Percentiles rank a stretch among this genome's conserved stretches.
Evolutionary conservation across 2,797 vertebrate genomes (phyloP).

Genomic region (Acrossocheilus wenchowensis): DNA sequence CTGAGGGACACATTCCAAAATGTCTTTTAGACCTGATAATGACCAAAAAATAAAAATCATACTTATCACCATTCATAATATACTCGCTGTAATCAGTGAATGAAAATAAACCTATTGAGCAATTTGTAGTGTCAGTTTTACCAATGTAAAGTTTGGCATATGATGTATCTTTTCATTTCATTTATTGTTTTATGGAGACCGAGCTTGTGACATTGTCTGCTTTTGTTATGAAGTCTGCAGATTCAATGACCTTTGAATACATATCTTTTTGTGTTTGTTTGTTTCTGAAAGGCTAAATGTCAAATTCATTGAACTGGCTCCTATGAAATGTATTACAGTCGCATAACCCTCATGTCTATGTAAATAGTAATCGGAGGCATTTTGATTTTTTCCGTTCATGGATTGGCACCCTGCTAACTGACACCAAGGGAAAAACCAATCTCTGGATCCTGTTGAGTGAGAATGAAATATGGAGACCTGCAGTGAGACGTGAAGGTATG

Average conservation of each 20-base stretch:
- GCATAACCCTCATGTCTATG: constrained; percentile 50
- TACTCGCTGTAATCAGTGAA: neutral
- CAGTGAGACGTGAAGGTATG: constrained; percentile 21
- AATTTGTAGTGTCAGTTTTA: neutral
- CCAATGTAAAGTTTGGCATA: neutral
- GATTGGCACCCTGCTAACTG: neutral
- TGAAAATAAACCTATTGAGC: neutral
- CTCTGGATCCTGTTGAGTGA: constrained; percentile 14
- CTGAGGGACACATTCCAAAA: constrained; percentile 70
- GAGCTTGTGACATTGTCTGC: neutral
- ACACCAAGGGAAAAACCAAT: constrained; percentile 35
- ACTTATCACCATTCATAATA: neutral
- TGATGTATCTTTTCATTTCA: neutral
- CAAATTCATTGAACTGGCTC: constrained; percentile 18
- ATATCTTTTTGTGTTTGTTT: neutral
- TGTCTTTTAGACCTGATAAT: constrained; percentile 74
- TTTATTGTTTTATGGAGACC: neutral
- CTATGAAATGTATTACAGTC: constrained; percentile 10
- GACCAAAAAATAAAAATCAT: neutral
- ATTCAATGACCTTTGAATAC: constrained; percentile 13
- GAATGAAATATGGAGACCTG: constrained; percentile 19
- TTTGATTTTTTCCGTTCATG: neutral
- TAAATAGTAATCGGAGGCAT: constrained; percentile 36
- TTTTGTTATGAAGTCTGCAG: neutral
- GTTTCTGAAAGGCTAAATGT: constrained; percentile 36